Conservation (phyloP, 2,888 invertebrate species). For the Chymomyza caudatula region DNA sequence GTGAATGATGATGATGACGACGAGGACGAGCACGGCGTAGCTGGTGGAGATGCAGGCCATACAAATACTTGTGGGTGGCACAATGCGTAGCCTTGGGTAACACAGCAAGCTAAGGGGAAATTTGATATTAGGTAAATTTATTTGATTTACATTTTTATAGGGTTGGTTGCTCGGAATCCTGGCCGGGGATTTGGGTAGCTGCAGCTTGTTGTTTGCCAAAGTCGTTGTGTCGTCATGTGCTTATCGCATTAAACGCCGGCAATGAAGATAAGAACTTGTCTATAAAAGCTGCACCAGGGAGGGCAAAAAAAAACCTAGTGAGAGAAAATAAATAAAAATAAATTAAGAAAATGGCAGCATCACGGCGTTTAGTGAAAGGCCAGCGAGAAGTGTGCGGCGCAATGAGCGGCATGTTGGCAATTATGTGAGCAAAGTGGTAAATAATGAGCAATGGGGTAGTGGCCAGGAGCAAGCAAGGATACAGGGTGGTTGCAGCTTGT, state of each 20-base stretch:
- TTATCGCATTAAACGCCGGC: conserved; percentile 69
- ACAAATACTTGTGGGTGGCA: background rate
- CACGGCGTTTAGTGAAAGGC: conserved; percentile 26
- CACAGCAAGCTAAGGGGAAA: conserved; percentile 62
- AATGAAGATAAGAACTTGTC: conserved; percentile 64
- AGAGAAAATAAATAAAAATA: conserved; percentile 63
- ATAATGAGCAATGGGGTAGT: conserved; percentile 4
- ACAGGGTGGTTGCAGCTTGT: background rate
- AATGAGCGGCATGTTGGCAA: conserved; percentile 34
- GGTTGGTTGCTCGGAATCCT: conserved; percentile 43
- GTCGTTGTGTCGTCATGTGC: conserved; percentile 46
- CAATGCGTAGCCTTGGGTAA: conserved; percentile 31
- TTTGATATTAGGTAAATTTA: conserved; percentile 75
- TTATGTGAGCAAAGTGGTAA: conserved; percentile 50
- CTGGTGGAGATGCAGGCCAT: background rate
- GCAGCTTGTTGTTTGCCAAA: conserved; percentile 55
- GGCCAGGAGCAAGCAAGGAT: background rate
- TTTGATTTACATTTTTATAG: conserved; percentile 73
- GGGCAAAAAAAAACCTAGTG: background rate
- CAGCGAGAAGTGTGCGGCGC: background rate
- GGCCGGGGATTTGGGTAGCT: background rate
- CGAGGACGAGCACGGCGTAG: background rate
- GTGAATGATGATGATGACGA: conserved; percentile 71
- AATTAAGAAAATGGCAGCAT: conserved; percentile 66
- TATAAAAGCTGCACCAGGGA: conserved; percentile 34